A percentile compares a stretch with the other conserved stretches of the same genome.
phyloP scores from a whole-genome alignment of 2,797 vertebrate genomes.

The Anguilla marmorata region DNA sequence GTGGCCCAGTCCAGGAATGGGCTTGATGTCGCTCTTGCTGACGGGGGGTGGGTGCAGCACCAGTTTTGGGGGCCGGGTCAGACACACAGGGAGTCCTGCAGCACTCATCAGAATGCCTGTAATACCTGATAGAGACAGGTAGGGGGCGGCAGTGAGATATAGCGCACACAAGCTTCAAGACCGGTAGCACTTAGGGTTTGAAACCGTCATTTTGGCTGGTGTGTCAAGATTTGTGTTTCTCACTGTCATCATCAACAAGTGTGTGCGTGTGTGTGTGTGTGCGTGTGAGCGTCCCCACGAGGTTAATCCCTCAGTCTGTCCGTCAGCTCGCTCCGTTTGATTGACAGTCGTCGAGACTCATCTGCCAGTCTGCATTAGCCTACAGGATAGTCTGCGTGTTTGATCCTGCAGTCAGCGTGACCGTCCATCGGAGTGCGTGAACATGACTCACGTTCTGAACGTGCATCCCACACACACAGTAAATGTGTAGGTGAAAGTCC shows the following conservation, averaged over 20 bases:
- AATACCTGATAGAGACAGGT: constrained; percentile 74
- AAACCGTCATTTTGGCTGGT: too few relatives aligned
- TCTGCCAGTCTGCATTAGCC: background rate
- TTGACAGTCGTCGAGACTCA: background rate
- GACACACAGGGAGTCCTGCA: constrained; percentile 89
- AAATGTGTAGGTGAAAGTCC: background rate
- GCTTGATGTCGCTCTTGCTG: constrained; percentile 94
- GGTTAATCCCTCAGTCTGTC: background rate
- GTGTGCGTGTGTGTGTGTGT: background rate
- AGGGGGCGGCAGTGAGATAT: constrained; percentile 41
- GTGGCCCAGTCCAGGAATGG: constrained; percentile 89
- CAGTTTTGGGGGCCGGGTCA: constrained; percentile 90
- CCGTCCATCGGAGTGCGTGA: background rate
- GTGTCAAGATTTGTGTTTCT: background rate
- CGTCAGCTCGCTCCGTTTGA: background rate
- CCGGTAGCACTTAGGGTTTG: too few relatives aligned
- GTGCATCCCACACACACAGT: background rate
- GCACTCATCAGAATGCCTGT: constrained; percentile 97
- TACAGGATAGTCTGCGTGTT: background rate
- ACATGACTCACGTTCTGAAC: background rate
- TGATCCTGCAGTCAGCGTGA: background rate
- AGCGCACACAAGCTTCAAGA: background rate
- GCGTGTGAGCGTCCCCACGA: background rate
- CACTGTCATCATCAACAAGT: background rate
- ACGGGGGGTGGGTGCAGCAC: constrained; percentile 92